These are phyloP conservation scores for Phengaris arion DNA, from an alignment of 2,888 invertebrate species.

Conservation along the genomic window DNA sequence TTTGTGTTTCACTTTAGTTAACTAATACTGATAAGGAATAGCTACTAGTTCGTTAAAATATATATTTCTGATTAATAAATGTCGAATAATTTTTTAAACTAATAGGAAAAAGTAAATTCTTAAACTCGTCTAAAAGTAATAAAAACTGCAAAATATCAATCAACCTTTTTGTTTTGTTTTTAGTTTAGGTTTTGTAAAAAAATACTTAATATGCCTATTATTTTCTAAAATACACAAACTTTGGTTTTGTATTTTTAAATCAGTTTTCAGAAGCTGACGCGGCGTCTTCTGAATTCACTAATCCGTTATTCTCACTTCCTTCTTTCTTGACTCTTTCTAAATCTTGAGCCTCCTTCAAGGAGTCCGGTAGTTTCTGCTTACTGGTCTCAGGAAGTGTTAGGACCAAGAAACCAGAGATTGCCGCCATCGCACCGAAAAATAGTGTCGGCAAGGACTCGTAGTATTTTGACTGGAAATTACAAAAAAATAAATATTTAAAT, in stretches of 20 bases:
- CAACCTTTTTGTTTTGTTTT: too few relatives aligned
- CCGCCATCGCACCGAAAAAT: slow-evolving; percentile 79
- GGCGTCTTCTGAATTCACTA: slow-evolving; percentile 1
- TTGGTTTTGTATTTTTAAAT: not conserved
- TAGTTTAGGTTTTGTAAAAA: too few relatives aligned
- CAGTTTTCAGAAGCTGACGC: not conserved
- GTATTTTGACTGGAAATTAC: slow-evolving; percentile 47
- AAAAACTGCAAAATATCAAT: too few relatives aligned
- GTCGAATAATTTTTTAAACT: too few relatives aligned
- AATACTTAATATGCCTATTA: too few relatives aligned
- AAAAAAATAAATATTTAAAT: not conserved
- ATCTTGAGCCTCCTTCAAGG: slow-evolving; percentile 79
- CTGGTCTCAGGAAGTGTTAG: slow-evolving; percentile 82
- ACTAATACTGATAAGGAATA: too few relatives aligned
- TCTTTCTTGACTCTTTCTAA: slow-evolving; percentile 50
- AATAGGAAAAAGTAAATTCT: too few relatives aligned
- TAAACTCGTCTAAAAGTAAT: too few relatives aligned
- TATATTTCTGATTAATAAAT: too few relatives aligned
- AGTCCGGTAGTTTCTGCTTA: slow-evolving; percentile 80
- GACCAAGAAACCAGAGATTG: slow-evolving; percentile 75
- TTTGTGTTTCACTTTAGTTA: too few relatives aligned
- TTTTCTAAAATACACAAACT: too few relatives aligned
- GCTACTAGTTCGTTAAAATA: too few relatives aligned
- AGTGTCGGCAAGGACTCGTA: slow-evolving; percentile 77
- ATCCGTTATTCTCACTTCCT: slow-evolving; percentile 31